phyloP scores from a whole-genome alignment of 2,888 invertebrate genomes.

The Drosophila setosimentum region DNA sequence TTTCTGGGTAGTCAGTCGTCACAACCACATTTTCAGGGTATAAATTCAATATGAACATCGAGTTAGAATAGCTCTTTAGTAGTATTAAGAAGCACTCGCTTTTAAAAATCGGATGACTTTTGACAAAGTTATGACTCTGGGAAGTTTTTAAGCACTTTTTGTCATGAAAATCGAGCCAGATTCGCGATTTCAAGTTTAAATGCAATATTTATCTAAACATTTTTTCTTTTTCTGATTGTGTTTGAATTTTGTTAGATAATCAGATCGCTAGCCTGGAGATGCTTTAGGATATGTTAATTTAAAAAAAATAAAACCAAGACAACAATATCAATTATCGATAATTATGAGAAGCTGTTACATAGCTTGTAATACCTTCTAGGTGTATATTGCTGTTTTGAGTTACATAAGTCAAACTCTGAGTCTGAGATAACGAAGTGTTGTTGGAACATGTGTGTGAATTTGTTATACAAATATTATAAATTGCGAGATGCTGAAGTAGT shows the following conservation, averaged over 20 bases:
- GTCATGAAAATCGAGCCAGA: not conserved
- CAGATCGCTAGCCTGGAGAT: not conserved
- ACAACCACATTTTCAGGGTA: not conserved
- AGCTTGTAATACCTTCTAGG: not conserved
- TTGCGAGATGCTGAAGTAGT: not conserved
- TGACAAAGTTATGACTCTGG: too few relatives aligned
- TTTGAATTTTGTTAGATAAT: not conserved
- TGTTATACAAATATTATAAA: conserved; percentile 32
- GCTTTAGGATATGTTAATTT: not conserved
- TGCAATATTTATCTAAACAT: not conserved
- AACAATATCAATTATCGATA: not conserved
- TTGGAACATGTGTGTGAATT: conserved; percentile 23
- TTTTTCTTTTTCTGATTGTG: not conserved
- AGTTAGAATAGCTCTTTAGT: not conserved
- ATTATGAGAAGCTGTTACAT: not conserved
- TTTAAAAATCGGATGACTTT: not conserved
- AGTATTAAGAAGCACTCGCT: not conserved
- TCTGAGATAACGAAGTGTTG: conserved; percentile 14
- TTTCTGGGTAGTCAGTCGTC: not conserved
- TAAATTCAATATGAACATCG: not conserved
- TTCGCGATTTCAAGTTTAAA: not conserved
- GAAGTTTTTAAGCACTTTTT: not conserved
- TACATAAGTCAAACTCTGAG: conserved; percentile 17
- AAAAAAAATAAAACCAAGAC: not conserved
- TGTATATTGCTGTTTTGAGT: conserved; percentile 15